Base-by-base conservation (phyloP, 2,797 vertebrate genomes). In the Dipus sagitta region DNA sequence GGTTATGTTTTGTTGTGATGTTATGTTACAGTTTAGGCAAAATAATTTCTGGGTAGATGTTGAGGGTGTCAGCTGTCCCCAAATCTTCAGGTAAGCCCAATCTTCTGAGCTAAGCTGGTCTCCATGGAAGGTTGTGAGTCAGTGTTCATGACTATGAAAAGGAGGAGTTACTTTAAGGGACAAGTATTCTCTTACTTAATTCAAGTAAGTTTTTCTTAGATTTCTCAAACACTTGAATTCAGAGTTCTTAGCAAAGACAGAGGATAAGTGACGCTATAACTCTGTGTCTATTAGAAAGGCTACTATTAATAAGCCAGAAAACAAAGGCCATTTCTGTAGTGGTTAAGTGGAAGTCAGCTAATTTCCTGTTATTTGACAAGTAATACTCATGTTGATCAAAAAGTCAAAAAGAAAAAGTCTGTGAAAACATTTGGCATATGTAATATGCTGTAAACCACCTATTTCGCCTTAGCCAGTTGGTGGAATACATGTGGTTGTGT, bases 201-300 rank as follows among this genome's bases (percentile, higher is more conserved):
- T 94, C 23, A 20, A 80, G 47, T 47, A 47, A 47, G 23, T 85
- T 86, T 18, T 92, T 76, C 38, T 94, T 93, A n/a, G 11, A 38
- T 95, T 96, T 91, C 89, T 92, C 92, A 92, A 93, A 96, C 76
- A 86, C 85, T 67, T 87, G 62, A 94, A 91, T 84, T 90, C 42
- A 60, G 75, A 70, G 65, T 94, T 96, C 68, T 93, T 52, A 79
- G 76, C 42, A 75, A 78, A 94, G 77, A 89, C 76, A 8, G 52
- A 14, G 15, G 72, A 20, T 54, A 86, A 60, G 3, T 76, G 71
- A 52, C 26, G 4, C 42, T 23, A 26, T 52, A 3, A 11, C 42
- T 52, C 78, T 65, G 32, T 86, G n/a, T 26, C 1, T 9, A 1
- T 42, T 64, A 70, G 42, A 60, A 70, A 54, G 60, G 60, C 82